These are phyloP conservation scores for Oegoconia quadripuncta DNA, from an alignment of 2,888 invertebrate genomes.

Conservation along the genomic window DNA sequence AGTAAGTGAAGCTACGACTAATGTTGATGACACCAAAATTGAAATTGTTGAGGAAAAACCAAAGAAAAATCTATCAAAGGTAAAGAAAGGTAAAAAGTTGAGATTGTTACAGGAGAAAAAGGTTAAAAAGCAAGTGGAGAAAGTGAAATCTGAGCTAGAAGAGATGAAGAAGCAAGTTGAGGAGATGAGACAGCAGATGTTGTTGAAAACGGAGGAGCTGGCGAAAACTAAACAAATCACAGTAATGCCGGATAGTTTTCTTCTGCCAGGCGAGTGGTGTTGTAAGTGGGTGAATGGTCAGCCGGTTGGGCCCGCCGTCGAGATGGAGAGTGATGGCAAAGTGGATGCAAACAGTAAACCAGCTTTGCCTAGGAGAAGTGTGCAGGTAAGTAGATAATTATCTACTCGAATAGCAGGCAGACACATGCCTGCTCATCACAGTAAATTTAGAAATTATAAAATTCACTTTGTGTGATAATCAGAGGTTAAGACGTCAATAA, in stretches of 20 bases:
- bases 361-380: conserved; percentile 59
- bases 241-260: conserved; percentile 47
- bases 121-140: conserved; percentile 58
- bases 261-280: conserved; percentile 80
- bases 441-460: too few relatives aligned
- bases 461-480: too few relatives aligned
- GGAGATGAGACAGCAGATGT: conserved; percentile 58
- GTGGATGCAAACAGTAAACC: conserved; percentile 52
- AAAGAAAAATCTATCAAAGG: conserved; percentile 39
- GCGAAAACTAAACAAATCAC: conserved; percentile 21
- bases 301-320: conserved; percentile 80
- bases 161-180: conserved; percentile 60
- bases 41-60: conserved; percentile 22
- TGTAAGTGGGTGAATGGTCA: conserved; percentile 85
- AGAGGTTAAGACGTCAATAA: neutral
- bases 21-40: neutral
- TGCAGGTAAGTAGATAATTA: conserved; percentile 42
- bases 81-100: conserved; percentile 51
- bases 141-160: conserved; percentile 55
- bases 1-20: conserved; percentile 4
- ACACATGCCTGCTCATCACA: neutral
- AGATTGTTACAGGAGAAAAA: conserved; percentile 50
- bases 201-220: conserved; percentile 41
- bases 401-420: neutral
- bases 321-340: conserved; percentile 58